Base-by-base conservation (phyloP, 2,888 invertebrate species). In the Heteromyza rotundicornis region DNA sequence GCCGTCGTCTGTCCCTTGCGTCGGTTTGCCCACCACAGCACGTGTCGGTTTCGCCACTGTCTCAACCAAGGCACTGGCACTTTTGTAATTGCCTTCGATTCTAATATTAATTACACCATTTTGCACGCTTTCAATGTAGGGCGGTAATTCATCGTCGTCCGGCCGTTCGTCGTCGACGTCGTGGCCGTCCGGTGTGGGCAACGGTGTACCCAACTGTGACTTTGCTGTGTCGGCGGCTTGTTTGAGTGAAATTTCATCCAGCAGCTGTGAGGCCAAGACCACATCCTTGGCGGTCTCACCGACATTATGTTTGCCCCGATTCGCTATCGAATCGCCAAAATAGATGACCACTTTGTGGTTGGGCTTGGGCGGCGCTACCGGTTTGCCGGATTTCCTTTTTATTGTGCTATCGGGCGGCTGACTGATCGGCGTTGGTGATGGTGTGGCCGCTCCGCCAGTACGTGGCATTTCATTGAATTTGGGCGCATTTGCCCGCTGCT, bases 331-430 rank as follows among this genome's bases (percentile, higher is more conserved):
- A 75, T 90, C 90, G 32, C 90, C 90, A 68, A 90, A 90, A 78
- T 90, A 90, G 71, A 90, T 89, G 53, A 90, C 88, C n/a, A 90
- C 89, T 83, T 88, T 89, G 75, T 90, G 89, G 69, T 80, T 80
- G 60, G 77, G 72, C 59, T 77, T 79, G 60, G 66, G 50, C 51
- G 65, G 51, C 36, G 68, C 85, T 84, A 68, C 83, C 83, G 75
- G 85, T 36, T 83, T 57, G 16, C 51, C 51, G 49, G 24, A 12
- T 17, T 35, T n/a, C 14, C 16, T 47, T 60, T 49, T 7, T 57
- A 55, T 61, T 36, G 57, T 68, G 53, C 55, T 19, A 57, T 75
- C 65, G 57, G 80, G 77, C 57, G 70, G 69, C 64, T 76, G 71
- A 62, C 75, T 76, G 50, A 78, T 70, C 24, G 77, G 76, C 60